These are phyloP conservation scores for Patella pellucida DNA, from an alignment of 2,888 invertebrate species.

Conservation along the genomic window DNA sequence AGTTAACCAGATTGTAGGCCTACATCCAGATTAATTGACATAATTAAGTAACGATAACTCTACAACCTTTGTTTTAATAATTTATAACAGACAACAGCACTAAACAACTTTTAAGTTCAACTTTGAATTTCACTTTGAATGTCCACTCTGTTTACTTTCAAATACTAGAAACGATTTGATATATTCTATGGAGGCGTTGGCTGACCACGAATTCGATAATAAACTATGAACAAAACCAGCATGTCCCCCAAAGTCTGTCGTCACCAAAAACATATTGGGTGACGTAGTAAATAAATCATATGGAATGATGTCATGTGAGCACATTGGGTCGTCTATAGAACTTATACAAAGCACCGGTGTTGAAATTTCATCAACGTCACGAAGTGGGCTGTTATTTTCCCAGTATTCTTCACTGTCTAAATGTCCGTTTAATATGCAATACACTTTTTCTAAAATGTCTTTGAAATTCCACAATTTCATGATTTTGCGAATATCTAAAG, in stretches of 20 bases:
- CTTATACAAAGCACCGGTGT: slow-evolving; percentile 62
- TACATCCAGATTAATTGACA: too few species aligned
- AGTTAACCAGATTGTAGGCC: too few species aligned
- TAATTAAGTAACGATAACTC: too few species aligned
- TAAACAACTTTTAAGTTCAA: too few species aligned
- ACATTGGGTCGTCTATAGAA: slow-evolving; percentile 62
- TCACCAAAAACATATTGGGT: slow-evolving; percentile 61
- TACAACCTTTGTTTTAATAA: too few species aligned
- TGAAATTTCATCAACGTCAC: slow-evolving; percentile 63
- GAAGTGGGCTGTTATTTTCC: slow-evolving; percentile 61
- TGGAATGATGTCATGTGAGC: slow-evolving; percentile 50
- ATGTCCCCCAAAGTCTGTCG: slow-evolving; percentile 61
- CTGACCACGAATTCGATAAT: slow-evolving; percentile 50
- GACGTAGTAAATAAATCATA: slow-evolving; percentile 60
- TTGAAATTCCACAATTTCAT: slow-evolving; percentile 42
- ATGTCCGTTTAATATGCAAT: slow-evolving; percentile 47
- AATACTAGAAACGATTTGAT: slow-evolving; percentile 52
- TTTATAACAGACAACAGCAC: too few species aligned
- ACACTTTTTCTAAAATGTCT: slow-evolving; percentile 51
- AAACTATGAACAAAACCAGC: slow-evolving; percentile 59
- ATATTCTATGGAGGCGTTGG: slow-evolving; percentile 51
- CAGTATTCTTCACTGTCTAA: slow-evolving; percentile 56
- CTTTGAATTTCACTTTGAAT: not conserved
- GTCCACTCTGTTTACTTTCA: slow-evolving; percentile 26
- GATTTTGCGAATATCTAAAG: slow-evolving; percentile 45